Evolutionary conservation across 2,113 vertebrate genomes (phyloP).

Genomic region (Picathartes gymnocephalus): DNA sequence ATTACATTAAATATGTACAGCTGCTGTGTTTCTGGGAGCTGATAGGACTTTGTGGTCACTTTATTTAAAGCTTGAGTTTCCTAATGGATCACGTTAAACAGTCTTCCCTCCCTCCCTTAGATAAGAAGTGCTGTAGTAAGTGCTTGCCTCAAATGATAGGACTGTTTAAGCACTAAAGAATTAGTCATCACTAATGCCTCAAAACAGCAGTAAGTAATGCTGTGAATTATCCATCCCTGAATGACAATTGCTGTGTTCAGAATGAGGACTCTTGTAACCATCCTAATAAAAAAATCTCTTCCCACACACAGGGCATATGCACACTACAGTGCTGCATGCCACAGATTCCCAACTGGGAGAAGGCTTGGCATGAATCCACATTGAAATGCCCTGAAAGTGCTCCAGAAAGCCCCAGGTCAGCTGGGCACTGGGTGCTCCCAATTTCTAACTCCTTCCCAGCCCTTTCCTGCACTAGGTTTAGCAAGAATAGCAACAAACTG

Average conservation of each 20-base stretch:
- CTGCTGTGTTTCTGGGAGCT: constrained; percentile 83
- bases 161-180: background rate
- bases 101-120: constrained; percentile 45
- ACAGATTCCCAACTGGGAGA: background rate
- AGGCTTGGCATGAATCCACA: background rate
- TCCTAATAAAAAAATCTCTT: background rate
- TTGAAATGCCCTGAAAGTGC: background rate
- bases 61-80: constrained; percentile 76
- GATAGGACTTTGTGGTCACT: constrained; percentile 85
- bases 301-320: background rate
- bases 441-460: background rate
- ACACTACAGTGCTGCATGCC: background rate
- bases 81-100: constrained; percentile 73
- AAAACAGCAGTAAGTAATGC: background rate
- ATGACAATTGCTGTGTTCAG: background rate
- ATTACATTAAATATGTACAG: constrained; percentile 87
- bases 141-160: background rate
- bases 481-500: background rate
- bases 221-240: background rate
- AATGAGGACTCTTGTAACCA: background rate
- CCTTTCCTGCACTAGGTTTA: background rate
- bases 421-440: background rate
- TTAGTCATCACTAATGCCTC: background rate
- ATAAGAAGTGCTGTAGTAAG: constrained; percentile 65
- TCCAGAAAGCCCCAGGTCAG: background rate